Percentiles rank a stretch among this genome's conserved stretches.
These are phyloP conservation scores for Apis laboriosa DNA, from an alignment of 1,140 invertebrate genomes.

Conservation along the genomic window DNA sequence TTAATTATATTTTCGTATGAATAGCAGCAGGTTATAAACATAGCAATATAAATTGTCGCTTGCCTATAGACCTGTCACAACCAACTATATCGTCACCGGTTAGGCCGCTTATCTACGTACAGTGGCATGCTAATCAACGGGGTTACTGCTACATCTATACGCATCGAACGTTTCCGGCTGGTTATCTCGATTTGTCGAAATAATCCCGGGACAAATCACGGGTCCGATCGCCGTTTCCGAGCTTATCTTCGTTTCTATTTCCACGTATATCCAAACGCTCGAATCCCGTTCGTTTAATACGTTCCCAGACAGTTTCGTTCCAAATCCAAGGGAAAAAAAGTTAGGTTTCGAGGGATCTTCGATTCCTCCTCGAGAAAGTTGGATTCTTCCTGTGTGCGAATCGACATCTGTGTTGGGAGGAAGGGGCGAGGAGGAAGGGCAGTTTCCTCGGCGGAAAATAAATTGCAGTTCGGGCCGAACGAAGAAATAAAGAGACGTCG, in stretches of 20 bases:
- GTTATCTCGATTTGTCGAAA: conserved; percentile 72
- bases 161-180: conserved; percentile 51
- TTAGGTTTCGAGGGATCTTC: too few species aligned
- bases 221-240: conserved; percentile 33
- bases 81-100: conserved; percentile 67
- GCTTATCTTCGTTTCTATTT: conserved; percentile 60
- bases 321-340: too few species aligned
- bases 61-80: conserved; percentile 57
- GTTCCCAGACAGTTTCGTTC: too few species aligned
- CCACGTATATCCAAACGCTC: not conserved
- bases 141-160: conserved; percentile 58
- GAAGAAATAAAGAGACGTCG: not conserved
- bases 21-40: not conserved
- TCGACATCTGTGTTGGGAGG: too few species aligned
- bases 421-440: too few species aligned
- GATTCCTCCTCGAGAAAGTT: too few species aligned
- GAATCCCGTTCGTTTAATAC: too few species aligned
- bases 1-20: not conserved
- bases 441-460: not conserved
- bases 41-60: conserved; percentile 44
- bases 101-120: conserved; percentile 70
- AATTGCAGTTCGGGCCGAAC: conserved; percentile 28
- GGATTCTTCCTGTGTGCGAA: too few species aligned
- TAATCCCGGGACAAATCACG: conserved; percentile 67
- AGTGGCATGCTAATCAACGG: conserved; percentile 72